Conservation (phyloP, 1,140 invertebrate species). For the Chelonus insularis region DNA sequence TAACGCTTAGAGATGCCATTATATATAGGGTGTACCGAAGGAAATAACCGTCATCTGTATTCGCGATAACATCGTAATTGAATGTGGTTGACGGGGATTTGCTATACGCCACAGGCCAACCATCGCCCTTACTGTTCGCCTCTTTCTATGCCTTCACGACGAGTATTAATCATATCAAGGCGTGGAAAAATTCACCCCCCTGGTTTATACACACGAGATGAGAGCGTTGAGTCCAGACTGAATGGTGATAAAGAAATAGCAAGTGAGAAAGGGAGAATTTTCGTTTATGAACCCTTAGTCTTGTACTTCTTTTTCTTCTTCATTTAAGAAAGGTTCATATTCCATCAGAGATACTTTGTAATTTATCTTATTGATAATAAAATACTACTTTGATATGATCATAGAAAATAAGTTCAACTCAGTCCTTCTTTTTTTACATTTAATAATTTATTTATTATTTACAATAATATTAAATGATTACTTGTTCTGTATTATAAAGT, state of each 20-base stretch:
- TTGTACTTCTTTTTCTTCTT: not conserved
- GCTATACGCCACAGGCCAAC: slow-evolving; percentile 42
- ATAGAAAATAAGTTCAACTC: too few species aligned
- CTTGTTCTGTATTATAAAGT: too few species aligned
- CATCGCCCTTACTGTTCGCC: slow-evolving; percentile 15
- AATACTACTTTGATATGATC: too few species aligned
- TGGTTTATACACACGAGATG: slow-evolving; percentile 21
- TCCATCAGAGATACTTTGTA: too few species aligned
- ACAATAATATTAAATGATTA: too few species aligned
- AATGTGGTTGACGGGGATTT: slow-evolving; percentile 64
- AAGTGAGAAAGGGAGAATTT: slow-evolving; percentile 27
- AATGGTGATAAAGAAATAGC: slow-evolving; percentile 48
- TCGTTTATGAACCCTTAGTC: not conserved
- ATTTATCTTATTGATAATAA: too few species aligned
- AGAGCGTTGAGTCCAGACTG: slow-evolving; percentile 13
- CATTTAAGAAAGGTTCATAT: too few species aligned
- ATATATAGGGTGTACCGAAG: slow-evolving; percentile 62
- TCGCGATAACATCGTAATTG: slow-evolving; percentile 65
- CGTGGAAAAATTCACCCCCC: slow-evolving; percentile 54
- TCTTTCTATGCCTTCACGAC: slow-evolving; percentile 32
- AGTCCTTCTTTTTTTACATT: too few species aligned
- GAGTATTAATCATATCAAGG: slow-evolving; percentile 57
- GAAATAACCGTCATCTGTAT: slow-evolving; percentile 66
- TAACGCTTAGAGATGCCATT: slow-evolving; percentile 47
- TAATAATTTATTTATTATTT: too few species aligned